Percentiles rank a stretch among this genome's conserved stretches.
Conservation (phyloP, 2,888 invertebrate species). For the Oscheius onirici region DNA sequence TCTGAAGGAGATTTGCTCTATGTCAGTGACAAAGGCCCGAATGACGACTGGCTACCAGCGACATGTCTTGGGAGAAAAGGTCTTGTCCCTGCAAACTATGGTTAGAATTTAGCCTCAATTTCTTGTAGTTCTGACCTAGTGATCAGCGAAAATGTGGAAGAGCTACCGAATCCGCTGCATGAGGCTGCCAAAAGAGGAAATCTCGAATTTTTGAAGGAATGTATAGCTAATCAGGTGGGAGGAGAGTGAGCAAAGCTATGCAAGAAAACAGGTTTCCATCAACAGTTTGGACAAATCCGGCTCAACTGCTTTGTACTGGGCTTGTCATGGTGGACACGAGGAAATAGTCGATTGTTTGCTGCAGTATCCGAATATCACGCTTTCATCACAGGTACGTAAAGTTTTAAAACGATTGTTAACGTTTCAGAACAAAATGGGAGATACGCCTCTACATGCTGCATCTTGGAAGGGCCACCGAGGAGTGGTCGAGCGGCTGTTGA, state of each 20-base stretch:
- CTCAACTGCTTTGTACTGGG: slow-evolving; percentile 80
- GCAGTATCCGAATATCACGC: slow-evolving; percentile 73
- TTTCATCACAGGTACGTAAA: slow-evolving; percentile 75
- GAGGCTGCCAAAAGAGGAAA: slow-evolving; percentile 80
- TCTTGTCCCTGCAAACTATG: slow-evolving; percentile 58
- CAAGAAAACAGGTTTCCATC: slow-evolving; percentile 75
- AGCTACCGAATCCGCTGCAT: slow-evolving; percentile 78
- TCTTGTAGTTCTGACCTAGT: slow-evolving; percentile 43
- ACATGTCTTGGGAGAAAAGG: slow-evolving; percentile 57
- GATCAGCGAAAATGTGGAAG: slow-evolving; percentile 72
- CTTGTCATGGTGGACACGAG: slow-evolving; percentile 78
- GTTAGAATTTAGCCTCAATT: slow-evolving; percentile 31
- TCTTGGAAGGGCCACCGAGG: slow-evolving; percentile 77
- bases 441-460: slow-evolving; percentile 78
- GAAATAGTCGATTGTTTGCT: slow-evolving; percentile 76
- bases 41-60: slow-evolving; percentile 60
- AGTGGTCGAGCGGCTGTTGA: slow-evolving; percentile 76
- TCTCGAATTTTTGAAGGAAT: slow-evolving; percentile 77
- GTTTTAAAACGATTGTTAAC: not conserved
- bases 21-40: slow-evolving; percentile 59
- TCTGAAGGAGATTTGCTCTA: slow-evolving; percentile 77
- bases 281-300: slow-evolving; percentile 79
- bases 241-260: not conserved
- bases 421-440: slow-evolving; percentile 79
- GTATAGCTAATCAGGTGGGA: slow-evolving; percentile 76